phyloP scores from a whole-genome alignment of 2,113 vertebrate species.

The Nothoprocta perdicaria region DNA sequence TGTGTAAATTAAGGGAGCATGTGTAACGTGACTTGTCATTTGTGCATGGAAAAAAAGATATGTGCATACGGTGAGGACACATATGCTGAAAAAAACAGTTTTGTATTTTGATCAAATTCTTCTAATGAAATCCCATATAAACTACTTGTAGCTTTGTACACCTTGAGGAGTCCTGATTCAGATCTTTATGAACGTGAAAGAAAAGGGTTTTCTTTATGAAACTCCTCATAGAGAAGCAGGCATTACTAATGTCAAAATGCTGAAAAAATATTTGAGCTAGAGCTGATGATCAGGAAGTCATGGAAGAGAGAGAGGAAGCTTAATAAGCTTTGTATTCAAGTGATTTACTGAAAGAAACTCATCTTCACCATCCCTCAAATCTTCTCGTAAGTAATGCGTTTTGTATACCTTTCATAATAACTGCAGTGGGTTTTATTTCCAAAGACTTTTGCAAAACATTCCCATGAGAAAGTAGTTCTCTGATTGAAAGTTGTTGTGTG shows the following conservation, averaged over 20 bases:
- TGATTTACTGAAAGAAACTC: not conserved
- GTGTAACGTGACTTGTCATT: conserved; percentile 33
- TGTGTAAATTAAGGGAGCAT: not conserved
- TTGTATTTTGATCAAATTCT: conserved; percentile 1
- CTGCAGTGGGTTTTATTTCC: not conserved
- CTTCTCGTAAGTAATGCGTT: not conserved
- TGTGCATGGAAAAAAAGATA: conserved; percentile 7
- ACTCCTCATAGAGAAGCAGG: not conserved
- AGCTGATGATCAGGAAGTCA: not conserved
- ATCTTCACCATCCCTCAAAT: not conserved
- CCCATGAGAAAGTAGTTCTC: not conserved
- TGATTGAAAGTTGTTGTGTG: fast-evolving
- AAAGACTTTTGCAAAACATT: not conserved
- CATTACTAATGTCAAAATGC: not conserved
- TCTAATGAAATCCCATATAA: not conserved
- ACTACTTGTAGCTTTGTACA: not conserved
- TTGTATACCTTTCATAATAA: not conserved
- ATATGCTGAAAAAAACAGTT: not conserved
- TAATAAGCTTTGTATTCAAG: not conserved
- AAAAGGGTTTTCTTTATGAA: not conserved
- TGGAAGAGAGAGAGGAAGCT: not conserved
- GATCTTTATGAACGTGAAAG: not conserved
- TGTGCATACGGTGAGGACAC: not conserved
- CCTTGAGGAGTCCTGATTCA: not conserved
- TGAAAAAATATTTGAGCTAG: not conserved